Percentiles rank a stretch among this genome's conserved stretches.
Conservation (phyloP, 2,113 vertebrate genomes). For the Verasper variegatus region DNA sequence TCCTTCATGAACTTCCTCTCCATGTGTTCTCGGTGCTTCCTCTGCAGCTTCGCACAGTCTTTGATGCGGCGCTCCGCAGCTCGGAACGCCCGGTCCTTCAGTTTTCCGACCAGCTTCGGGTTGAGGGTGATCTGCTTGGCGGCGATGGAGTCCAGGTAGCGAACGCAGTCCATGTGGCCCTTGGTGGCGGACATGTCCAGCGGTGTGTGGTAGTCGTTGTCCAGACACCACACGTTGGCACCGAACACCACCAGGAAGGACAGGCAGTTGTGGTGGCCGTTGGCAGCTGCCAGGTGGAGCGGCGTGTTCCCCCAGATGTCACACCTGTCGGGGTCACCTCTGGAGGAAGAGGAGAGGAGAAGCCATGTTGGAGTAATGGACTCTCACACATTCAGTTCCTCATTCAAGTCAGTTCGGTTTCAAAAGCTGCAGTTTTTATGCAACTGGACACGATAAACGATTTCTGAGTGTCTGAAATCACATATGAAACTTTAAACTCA, state of each 20-base stretch:
- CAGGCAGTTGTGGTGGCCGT: conserved; percentile 94
- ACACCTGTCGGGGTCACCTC: conserved; percentile 96
- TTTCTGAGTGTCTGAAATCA: too few species aligned
- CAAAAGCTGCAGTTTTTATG: too few species aligned
- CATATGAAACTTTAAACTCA: too few species aligned
- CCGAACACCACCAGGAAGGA: conserved; percentile 97
- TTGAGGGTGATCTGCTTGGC: conserved; percentile 95
- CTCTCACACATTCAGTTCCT: too few species aligned
- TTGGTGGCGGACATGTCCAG: conserved; percentile 98
- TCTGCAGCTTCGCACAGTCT: conserved; percentile 92
- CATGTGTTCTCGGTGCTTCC: conserved; percentile 91
- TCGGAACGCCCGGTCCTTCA: conserved; percentile 93
- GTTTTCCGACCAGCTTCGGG: conserved; percentile 91
- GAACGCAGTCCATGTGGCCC: conserved; percentile 95
- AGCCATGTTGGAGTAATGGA: neutral
- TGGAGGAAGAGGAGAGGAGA: conserved; percentile 64
- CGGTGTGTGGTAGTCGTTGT: conserved; percentile 98
- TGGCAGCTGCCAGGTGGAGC: conserved; percentile 94
- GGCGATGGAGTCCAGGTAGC: conserved; percentile 95
- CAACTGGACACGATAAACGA: too few species aligned
- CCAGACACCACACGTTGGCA: conserved; percentile 98
- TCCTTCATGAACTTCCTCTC: conserved; percentile 92
- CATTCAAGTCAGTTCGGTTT: too few species aligned
- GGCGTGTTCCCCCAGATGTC: conserved; percentile 99
- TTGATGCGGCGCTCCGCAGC: conserved; percentile 91